Percentiles rank a stretch among this genome's conserved stretches.
These are phyloP conservation scores for Eurytoma californica DNA, from an alignment of 2,888 invertebrate genomes.

Conservation along the genomic window DNA sequence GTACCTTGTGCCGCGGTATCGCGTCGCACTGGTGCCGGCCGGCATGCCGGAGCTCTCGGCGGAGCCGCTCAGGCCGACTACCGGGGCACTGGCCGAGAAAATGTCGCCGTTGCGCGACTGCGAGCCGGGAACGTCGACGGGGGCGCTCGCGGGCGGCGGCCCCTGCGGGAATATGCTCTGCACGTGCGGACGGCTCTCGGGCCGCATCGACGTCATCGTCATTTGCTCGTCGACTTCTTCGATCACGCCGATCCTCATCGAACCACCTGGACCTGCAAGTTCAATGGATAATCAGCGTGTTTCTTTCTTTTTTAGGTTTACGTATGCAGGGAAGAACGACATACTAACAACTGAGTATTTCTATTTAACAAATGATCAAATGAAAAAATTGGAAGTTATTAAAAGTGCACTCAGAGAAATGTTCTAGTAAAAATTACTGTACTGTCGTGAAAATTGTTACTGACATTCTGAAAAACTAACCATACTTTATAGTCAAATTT, in stretches of 20 bases:
- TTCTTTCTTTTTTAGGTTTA: no score
- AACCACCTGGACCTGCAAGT: slow-evolving; percentile 58
- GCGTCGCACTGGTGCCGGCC: slow-evolving; percentile 14
- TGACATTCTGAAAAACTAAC: no score
- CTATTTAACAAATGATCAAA: neutral
- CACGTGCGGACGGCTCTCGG: slow-evolving; percentile 74
- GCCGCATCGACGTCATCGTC: slow-evolving; percentile 85
- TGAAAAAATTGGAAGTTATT: neutral
- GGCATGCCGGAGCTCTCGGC: slow-evolving; percentile 48
- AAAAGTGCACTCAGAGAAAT: neutral
- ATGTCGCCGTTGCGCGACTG: slow-evolving; percentile 60
- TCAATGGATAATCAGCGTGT: neutral
- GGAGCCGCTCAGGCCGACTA: slow-evolving; percentile 54
- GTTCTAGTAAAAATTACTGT: no score
- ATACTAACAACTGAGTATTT: neutral
- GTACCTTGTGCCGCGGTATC: slow-evolving; percentile 51
- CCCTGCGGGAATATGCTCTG: slow-evolving; percentile 74
- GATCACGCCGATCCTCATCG: slow-evolving; percentile 72
- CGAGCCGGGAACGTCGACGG: slow-evolving; percentile 80
- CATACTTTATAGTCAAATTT: neutral
- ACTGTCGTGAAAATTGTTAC: no score
- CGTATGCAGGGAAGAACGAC: no score
- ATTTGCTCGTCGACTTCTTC: slow-evolving; percentile 84
- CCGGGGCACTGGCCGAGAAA: slow-evolving; percentile 69
- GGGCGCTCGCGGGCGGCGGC: slow-evolving; percentile 79